Conservation (phyloP, 2,113 vertebrate genomes). For the Mastomys natalensis region DNA sequence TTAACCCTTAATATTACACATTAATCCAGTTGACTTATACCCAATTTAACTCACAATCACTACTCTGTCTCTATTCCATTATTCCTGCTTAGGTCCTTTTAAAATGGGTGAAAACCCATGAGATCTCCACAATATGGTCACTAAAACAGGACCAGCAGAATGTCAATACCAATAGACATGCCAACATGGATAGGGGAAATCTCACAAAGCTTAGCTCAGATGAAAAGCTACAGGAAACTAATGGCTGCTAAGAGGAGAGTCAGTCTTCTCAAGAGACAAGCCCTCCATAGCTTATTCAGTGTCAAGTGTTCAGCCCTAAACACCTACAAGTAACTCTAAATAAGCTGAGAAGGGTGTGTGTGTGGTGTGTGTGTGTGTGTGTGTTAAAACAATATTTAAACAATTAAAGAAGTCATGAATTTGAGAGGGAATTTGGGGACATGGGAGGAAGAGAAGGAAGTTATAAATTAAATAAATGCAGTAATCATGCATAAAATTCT, state of each 20-base stretch:
- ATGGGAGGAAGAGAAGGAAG: background rate
- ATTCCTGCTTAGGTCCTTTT: background rate
- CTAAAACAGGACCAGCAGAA: background rate
- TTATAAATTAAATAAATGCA: background rate
- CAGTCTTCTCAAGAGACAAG: background rate
- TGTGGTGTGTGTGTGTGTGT: background rate
- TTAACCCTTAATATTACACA: background rate
- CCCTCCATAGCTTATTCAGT: background rate
- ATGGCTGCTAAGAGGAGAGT: background rate
- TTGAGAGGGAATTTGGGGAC: background rate
- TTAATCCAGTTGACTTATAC: background rate
- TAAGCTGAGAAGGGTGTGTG: background rate
- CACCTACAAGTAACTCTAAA: background rate
- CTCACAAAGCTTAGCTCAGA: background rate
- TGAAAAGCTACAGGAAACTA: background rate
- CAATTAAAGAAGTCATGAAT: background rate
- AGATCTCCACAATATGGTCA: background rate
- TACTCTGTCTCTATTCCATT: background rate
- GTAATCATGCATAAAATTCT: background rate
- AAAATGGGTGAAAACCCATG: background rate
- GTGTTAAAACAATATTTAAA: background rate
- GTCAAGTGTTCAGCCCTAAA: background rate
- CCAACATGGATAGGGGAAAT: background rate
- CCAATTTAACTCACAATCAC: background rate
- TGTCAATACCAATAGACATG: background rate